Evolutionary conservation across 2,113 vertebrate species (phyloP), one percentile per base, ranked within the genome.

Genomic region (Gnathonemus longibarbis): DNA sequence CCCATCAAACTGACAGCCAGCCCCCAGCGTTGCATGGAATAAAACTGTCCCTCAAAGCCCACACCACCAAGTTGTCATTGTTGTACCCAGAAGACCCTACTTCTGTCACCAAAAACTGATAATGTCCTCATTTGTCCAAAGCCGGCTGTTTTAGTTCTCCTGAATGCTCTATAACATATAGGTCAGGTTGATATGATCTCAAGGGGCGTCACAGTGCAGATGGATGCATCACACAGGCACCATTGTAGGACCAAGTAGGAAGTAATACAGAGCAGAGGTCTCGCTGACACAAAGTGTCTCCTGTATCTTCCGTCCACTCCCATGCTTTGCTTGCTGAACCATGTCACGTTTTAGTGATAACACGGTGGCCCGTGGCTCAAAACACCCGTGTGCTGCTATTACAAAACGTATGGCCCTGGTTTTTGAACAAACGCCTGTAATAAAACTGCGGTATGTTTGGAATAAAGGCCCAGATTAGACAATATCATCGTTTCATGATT

Each of bases 151-250:
- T 88, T 13, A 70, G 46, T 62, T 74, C 62, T 89, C 10, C 88
- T 31, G 19, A 39, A 88, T 90, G 50, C 21, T 89, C 87, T 48
- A 88, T 85, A 88, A 92, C 92, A 93, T 93, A 89, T 91, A 91
- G 92, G 92, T 94, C 93, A 94, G 90, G 92, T 91, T 91, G 84
- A 85, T 46, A 90, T 90, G 92, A 93, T 93, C 92, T 92, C 86
- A 90, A 50, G 52, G 88, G 42, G 27, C 48, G 48, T 91, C 89
- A 85, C 80, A 70, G 31, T 11, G 42, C 24, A 35, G 46, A 77
- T 53, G n/a, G 21, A 89, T 88, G 8, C 70, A 89, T 90, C 24
- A 90, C 89, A 92, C 91, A 89, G 10, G 7, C 11, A 87, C 92
- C 91, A 90, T 94, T 94, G 93, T 92, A 24, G 80, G 39, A 17